Evolutionary conservation across 2,113 vertebrate species (phyloP).

Genomic region (Peromyscus californicus): DNA sequence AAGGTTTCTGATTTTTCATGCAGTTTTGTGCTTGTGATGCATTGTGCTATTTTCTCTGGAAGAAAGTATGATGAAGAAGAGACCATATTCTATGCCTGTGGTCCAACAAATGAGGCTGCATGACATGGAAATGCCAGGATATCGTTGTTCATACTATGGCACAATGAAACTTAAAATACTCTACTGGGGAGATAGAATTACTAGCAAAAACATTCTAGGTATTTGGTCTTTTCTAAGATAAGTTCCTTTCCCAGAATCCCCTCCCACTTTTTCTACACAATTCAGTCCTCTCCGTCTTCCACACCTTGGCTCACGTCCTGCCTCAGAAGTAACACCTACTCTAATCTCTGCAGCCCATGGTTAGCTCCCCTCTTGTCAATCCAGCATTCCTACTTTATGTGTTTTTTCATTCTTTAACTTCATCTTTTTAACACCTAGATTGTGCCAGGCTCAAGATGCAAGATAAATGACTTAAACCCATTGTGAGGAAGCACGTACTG

Average conservation of each 20-base stretch:
- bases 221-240: slow-evolving; percentile 65
- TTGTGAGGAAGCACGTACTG: background rate
- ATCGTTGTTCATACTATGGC: background rate
- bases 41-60: background rate
- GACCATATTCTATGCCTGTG: background rate
- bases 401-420: background rate
- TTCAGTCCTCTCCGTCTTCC: background rate
- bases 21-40: slow-evolving; percentile 39
- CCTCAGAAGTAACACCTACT: background rate
- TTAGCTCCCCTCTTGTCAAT: background rate
- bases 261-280: background rate
- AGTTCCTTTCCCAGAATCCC: background rate
- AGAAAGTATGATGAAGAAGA: background rate
- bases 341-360: background rate
- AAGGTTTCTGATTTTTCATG: background rate
- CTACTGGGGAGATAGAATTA: slow-evolving; percentile 54
- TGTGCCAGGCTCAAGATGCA: slow-evolving; percentile 6
- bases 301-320: background rate
- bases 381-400: background rate
- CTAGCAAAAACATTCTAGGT: slow-evolving; percentile 45
- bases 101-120: slow-evolving; percentile 1
- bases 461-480: background rate
- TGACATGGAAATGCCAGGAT: slow-evolving; percentile 32
- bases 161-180: slow-evolving; percentile 61
- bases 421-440: background rate